Evolutionary conservation across 2,113 vertebrate genomes (phyloP).

Genomic region (Burhinus oedicnemus): DNA sequence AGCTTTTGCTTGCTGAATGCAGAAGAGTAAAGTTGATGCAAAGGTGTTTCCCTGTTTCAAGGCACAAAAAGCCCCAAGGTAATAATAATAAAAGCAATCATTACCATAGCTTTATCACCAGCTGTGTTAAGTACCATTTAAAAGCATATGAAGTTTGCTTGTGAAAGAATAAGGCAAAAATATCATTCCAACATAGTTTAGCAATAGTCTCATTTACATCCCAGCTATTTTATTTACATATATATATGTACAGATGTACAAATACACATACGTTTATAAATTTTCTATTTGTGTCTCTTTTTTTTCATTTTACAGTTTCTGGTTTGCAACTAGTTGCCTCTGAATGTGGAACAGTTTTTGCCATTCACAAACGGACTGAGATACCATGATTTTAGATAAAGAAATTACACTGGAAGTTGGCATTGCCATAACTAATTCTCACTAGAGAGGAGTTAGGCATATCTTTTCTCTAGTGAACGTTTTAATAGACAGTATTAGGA

Average conservation of each 20-base stretch:
- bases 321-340: background rate
- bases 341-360: background rate
- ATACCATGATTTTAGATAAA: background rate
- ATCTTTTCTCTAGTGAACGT: slow-evolving; percentile 27
- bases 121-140: background rate
- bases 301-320: background rate
- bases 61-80: background rate
- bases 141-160: background rate
- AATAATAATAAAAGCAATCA: background rate
- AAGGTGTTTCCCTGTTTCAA: slow-evolving; percentile 86
- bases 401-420: slow-evolving; percentile 42
- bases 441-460: background rate
- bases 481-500: slow-evolving; percentile 65
- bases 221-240: background rate
- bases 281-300: background rate
- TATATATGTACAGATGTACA: background rate
- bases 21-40: slow-evolving; percentile 88
- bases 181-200: background rate
- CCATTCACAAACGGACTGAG: background rate
- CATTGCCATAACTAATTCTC: slow-evolving; percentile 33
- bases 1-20: slow-evolving; percentile 78
- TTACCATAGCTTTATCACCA: background rate
- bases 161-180: background rate
- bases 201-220: background rate
- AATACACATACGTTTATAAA: background rate